Conservation (phyloP, 2,888 invertebrate species). For the Andrena hattorfiana region DNA sequence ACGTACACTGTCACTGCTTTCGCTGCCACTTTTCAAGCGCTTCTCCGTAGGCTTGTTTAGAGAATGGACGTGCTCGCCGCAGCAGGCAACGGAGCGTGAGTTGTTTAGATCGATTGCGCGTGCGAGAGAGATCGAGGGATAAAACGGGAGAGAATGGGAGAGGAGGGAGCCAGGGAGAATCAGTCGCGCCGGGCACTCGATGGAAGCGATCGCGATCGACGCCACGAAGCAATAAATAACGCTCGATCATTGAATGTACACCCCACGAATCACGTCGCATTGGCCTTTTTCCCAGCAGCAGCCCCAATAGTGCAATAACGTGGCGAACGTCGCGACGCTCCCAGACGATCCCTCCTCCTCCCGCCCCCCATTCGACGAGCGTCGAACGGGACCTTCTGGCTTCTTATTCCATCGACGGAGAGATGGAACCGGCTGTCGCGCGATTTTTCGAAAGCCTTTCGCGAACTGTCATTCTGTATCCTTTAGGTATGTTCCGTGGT, state of each 20-base stretch:
- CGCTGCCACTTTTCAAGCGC: slow-evolving; percentile 60
- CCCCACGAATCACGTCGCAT: slow-evolving; percentile 6
- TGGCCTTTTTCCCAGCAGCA: slow-evolving; percentile 32
- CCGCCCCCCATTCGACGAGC: neutral
- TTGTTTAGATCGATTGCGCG: slow-evolving; percentile 17
- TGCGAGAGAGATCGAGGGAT: neutral
- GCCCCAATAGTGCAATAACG: slow-evolving; percentile 60
- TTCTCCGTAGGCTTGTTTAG: slow-evolving; percentile 39
- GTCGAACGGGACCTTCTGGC: neutral
- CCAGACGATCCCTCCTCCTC: slow-evolving; percentile 6
- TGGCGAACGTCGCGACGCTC: slow-evolving; percentile 19
- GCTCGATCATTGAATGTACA: neutral
- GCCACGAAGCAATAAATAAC: slow-evolving; percentile 15
- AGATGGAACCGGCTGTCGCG: neutral
- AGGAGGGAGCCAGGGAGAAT: slow-evolving; percentile 35
- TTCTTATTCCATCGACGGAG: neutral
- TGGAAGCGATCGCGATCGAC: slow-evolving; percentile 10
- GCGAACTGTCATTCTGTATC: neutral
- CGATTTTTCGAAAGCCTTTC: neutral
- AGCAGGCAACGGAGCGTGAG: slow-evolving; percentile 18
- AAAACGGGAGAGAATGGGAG: neutral
- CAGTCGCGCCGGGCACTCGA: slow-evolving; percentile 21
- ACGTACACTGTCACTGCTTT: slow-evolving; percentile 63
- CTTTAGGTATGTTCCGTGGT: neutral
- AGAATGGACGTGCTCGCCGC: slow-evolving; percentile 1